A percentile compares a stretch with the other conserved stretches of the same genome.
Conservation (phyloP, 2,888 invertebrate species). For the Leptogaster cylindrica region DNA sequence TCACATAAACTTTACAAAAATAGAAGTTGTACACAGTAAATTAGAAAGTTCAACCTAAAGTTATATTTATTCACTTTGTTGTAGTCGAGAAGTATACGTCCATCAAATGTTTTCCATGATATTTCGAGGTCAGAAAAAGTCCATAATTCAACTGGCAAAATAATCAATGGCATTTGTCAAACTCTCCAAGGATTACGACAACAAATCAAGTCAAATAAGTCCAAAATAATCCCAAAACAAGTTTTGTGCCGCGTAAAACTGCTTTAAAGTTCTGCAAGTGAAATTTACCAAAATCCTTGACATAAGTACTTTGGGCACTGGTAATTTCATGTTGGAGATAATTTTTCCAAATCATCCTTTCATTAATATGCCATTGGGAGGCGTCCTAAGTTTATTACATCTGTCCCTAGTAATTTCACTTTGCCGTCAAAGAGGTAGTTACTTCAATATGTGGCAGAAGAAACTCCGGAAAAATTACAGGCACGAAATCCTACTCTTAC, state of each 20-base stretch:
- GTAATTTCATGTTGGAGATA: slow-evolving; percentile 40
- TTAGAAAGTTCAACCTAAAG: not conserved
- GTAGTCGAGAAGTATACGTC: not conserved
- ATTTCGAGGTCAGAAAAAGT: no score
- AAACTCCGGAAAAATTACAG: not conserved
- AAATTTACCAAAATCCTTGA: slow-evolving; percentile 33
- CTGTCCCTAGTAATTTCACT: slow-evolving; percentile 12
- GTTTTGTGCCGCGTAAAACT: not conserved
- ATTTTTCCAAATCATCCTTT: slow-evolving; percentile 22
- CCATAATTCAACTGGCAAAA: slow-evolving; percentile 11
- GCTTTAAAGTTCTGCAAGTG: not conserved
- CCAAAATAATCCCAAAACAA: slow-evolving; percentile 11
- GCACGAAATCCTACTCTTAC: slow-evolving; percentile 3
- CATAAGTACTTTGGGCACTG: slow-evolving; percentile 13
- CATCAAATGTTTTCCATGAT: not conserved
- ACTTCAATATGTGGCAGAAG: slow-evolving; percentile 17
- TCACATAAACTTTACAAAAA: not conserved
- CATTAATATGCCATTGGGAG: slow-evolving; percentile 13
- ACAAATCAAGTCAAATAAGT: slow-evolving; percentile 24
- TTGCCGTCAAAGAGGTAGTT: slow-evolving; percentile 10
- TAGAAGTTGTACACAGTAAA: not conserved
- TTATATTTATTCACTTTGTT: not conserved
- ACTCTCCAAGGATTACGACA: not conserved
- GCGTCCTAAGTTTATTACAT: slow-evolving; percentile 18
- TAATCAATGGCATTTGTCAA: slow-evolving; percentile 1